These are phyloP conservation scores for Iphiclides podalirius DNA, from an alignment of 2,888 invertebrate genomes.

Conservation along the genomic window DNA sequence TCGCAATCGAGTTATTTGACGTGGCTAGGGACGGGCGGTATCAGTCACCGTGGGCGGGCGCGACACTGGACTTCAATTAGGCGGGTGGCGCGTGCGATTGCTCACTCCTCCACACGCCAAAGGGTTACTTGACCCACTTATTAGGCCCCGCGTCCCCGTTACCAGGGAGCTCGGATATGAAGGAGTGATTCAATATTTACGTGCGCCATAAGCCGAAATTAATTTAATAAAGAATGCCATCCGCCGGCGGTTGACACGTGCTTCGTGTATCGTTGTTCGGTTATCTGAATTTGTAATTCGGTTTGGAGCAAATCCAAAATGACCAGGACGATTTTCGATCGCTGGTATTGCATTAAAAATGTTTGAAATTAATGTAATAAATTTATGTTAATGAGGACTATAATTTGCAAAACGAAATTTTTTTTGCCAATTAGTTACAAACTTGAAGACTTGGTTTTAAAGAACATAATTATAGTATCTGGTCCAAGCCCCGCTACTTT, in stretches of 20 bases:
- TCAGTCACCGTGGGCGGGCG: slow-evolving; percentile 76
- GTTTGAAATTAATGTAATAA: too few species aligned
- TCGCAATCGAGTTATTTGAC: slow-evolving; percentile 69
- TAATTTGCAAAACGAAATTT: too few species aligned
- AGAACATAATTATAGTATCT: too few species aligned
- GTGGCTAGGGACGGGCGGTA: slow-evolving; percentile 53
- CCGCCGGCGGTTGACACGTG: background rate
- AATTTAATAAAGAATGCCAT: background rate
- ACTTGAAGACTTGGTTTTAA: too few species aligned
- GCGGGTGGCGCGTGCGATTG: slow-evolving; percentile 73
- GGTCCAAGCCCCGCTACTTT: too few species aligned
- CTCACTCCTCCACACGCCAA: slow-evolving; percentile 66
- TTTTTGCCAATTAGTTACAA: too few species aligned
- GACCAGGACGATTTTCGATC: too few species aligned
- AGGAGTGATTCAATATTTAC: slow-evolving; percentile 55
- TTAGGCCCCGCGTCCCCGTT: slow-evolving; percentile 55
- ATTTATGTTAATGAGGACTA: too few species aligned
- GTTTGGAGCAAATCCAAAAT: background rate
- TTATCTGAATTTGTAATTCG: background rate
- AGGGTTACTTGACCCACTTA: slow-evolving; percentile 78
- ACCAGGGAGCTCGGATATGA: slow-evolving; percentile 52
- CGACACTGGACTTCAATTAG: slow-evolving; percentile 80
- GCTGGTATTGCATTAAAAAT: too few species aligned
- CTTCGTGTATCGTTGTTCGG: background rate
- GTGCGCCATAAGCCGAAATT: slow-evolving; percentile 18